Conservation (phyloP, 2,888 invertebrate genomes). For the Lasioglossum malachurum region DNA sequence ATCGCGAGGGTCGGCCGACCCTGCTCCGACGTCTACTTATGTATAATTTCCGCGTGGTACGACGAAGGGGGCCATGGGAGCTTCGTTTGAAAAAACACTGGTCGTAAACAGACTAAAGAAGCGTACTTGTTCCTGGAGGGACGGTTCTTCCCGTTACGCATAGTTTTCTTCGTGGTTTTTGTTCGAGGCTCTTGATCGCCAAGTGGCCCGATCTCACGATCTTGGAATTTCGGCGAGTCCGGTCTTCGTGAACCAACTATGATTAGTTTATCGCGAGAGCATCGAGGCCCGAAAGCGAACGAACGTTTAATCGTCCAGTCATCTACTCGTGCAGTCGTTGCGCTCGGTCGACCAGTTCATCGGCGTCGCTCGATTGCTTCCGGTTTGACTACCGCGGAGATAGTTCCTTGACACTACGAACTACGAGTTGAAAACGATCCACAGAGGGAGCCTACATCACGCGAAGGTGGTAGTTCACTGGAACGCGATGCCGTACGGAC, state of each 20-base stretch:
- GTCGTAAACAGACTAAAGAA: not conserved
- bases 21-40: not conserved
- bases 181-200: not conserved
- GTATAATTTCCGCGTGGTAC: not conserved
- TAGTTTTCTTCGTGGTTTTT: not conserved
- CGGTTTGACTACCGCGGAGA: not conserved
- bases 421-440: not conserved
- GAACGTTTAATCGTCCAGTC: not conserved
- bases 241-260: not conserved
- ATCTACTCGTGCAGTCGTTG: not conserved
- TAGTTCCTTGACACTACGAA: not conserved
- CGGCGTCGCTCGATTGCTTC: not conserved
- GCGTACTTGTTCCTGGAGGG: not conserved
- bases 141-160: not conserved
- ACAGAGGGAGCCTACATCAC: not conserved
- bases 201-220: not conserved
- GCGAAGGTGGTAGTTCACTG: constrained; percentile 40
- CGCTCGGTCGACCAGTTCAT: not conserved
- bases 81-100: not conserved
- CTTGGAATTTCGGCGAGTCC: not conserved
- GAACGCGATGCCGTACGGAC: not conserved
- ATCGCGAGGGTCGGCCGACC: not conserved
- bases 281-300: not conserved
- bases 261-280: not conserved
- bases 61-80: not conserved